Evolutionary conservation across 2,113 vertebrate genomes (phyloP).

Genomic region (Rhizomys pruinosus): DNA sequence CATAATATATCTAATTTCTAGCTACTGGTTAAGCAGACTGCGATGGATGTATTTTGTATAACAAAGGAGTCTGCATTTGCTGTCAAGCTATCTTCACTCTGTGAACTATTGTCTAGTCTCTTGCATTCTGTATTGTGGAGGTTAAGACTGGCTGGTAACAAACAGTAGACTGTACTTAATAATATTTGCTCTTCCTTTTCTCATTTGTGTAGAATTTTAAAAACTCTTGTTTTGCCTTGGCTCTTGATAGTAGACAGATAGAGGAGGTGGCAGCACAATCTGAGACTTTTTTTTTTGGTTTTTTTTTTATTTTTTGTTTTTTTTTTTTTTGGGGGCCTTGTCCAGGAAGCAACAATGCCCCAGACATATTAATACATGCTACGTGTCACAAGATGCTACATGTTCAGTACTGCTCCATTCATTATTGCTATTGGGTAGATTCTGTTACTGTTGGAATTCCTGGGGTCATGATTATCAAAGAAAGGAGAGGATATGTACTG

Average conservation of each 20-base stretch:
- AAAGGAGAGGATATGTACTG: not conserved
- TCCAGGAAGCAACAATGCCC: not conserved
- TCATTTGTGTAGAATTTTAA: not conserved
- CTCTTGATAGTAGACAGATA: not conserved
- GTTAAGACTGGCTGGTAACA: not conserved
- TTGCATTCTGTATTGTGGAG: not conserved
- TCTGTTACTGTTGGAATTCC: not conserved
- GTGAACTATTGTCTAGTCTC: not conserved
- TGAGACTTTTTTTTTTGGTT: no score
- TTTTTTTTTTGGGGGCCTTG: not conserved
- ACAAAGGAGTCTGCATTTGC: not conserved
- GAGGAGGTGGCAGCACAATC: not conserved
- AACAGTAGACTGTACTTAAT: not conserved
- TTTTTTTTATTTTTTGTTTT: no score
- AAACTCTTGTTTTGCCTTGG: not conserved
- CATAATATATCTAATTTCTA: conserved; percentile 17
- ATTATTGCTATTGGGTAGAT: not conserved
- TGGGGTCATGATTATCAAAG: not conserved
- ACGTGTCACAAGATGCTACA: not conserved
- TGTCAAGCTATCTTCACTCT: not conserved
- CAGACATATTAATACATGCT: not conserved
- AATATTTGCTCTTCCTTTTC: not conserved
- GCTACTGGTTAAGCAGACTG: not conserved
- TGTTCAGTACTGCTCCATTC: not conserved
- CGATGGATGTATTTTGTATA: not conserved